Evolutionary conservation across 1,140 invertebrate species (phyloP).

Genomic region (Drosophila littoralis): DNA sequence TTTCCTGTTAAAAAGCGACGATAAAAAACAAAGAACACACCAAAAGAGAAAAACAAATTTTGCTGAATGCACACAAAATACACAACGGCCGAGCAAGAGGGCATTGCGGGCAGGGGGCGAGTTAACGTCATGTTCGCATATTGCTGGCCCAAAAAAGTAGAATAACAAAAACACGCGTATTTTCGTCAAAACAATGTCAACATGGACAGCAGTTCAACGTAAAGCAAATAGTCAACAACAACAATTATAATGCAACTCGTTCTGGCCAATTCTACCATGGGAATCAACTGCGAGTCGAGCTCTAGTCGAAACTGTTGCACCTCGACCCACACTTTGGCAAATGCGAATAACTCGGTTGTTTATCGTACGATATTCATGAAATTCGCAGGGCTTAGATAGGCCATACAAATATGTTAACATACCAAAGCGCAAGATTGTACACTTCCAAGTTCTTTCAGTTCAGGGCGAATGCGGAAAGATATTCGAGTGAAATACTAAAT

Average conservation of each 20-base stretch:
- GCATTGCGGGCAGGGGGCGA: conserved; percentile 20
- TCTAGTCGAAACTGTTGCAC: neutral
- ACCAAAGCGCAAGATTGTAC: too few species aligned
- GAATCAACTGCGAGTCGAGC: neutral
- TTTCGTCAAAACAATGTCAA: conserved; percentile 72
- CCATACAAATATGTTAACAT: too few species aligned
- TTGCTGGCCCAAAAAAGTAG: conserved; percentile 35
- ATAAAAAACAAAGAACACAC: conserved; percentile 19
- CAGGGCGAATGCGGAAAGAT: too few species aligned
- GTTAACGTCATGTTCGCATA: conserved; percentile 11
- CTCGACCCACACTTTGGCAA: too few species aligned
- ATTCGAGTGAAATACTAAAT: too few species aligned
- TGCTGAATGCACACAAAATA: conserved; percentile 67
- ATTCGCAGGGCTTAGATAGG: too few species aligned
- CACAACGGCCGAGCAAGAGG: conserved; percentile 20
- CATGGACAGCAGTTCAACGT: conserved; percentile 28
- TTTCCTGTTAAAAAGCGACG: conserved; percentile 14
- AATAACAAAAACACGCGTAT: conserved; percentile 57
- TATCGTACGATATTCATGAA: too few species aligned
- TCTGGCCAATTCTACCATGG: conserved; percentile 17
- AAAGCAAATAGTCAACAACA: conserved; percentile 28
- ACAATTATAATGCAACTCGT: conserved; percentile 38
- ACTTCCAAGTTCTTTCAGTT: too few species aligned
- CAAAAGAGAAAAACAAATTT: conserved; percentile 36
- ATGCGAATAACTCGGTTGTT: too few species aligned